Base-by-base conservation (phyloP, 2,113 vertebrate genomes). In the Gopherus flavomarginatus region DNA sequence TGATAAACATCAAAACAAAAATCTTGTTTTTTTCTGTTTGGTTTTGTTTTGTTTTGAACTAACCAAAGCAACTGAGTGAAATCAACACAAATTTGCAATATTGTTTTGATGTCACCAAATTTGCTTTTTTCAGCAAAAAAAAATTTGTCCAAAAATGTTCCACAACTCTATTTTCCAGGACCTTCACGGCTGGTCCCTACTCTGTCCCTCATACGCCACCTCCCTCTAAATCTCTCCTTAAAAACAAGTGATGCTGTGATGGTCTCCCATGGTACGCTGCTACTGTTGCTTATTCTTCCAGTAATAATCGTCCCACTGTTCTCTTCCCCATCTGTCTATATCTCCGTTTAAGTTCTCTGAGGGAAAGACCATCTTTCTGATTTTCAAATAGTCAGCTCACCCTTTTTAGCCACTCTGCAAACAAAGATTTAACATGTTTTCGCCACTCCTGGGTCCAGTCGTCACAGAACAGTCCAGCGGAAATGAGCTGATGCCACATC, bases 401-500 rank as follows among this genome's bases (percentile, higher is more conserved):
- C 59, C 81, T 85, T 59, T 44, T 16, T 83, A 93, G 11, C 87
- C 91, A 85, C 11, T 44, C 21, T 5, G 44, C 29, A 81, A 89
- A 86, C 11, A 27, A 16, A 6, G 2, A 0, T 1, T 2, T 16
- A 53, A 86, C n/a, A n/a, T 53, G 44, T 53, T 9, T 12, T 9
- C 0, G 11, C 83, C 87, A 86, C 13, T 6, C 1, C 22, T 6
- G 1, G 16, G 52, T 81, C 91, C 87, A 89, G 44, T 7, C 6
- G 0, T 0, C 1, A 5, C 59, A 85, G 29, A 89, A 29, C 6
- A 93, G 35, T 44, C 72, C 42, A 27, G 69, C 1, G 0, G 16
- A 52, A 21, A 81, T 4, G 42, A 93, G 77, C 53, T 59, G 44
- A 52, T 89, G 82, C 87, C 91, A 93, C 3, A 0, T 14, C 91